Base-by-base conservation (phyloP, 2,888 invertebrate genomes). In the Heliconius hortense region DNA sequence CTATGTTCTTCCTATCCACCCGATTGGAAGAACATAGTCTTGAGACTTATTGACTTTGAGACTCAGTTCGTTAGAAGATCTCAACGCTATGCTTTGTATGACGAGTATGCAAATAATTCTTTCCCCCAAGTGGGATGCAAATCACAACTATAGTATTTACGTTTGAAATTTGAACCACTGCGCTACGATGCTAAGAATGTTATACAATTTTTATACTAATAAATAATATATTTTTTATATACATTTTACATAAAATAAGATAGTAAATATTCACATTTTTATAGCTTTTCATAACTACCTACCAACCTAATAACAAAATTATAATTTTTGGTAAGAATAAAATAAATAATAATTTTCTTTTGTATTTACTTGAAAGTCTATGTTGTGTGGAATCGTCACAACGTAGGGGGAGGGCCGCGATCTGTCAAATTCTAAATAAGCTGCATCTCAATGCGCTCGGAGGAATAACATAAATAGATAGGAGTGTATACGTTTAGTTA, bases 361-460 rank as follows among this genome's bases (percentile, higher is more conserved):
- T 75, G 72, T 64, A 63, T 60, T 13, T 31, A 73, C 76, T 76
- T 28, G 15, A 35, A 60, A 66, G 59, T 72, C 78, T 78, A 59
- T n/a, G 60, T 59, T 53, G 76, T 80, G 84, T 87, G 86, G 85
- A 86, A 86, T 78, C 69, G 48, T 77, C 75, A 76, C 79, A 76
- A 69, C 76, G 78, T 78, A 80, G 85, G 77, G 75, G 85, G 81
- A 82, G 84, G 84, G 82, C 80, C 80, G 82, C 80, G 82, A 79
- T 78, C 78, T 79, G 80, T 79, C 77, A 80, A 60, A 76, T 76
- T 76, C 73, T 73, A 78, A 79, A 76, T 80, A 86, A 87, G 83
- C 79, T 74, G 78, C 78, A 80, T 56, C 72, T 67, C 67, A 53
- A 69, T 74, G 68, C 72, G 68, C 48, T 63, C 31, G 43, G 70